Evolutionary conservation across 2,113 vertebrate genomes (phyloP).

Genomic region (Melanerpes aurifrons): DNA sequence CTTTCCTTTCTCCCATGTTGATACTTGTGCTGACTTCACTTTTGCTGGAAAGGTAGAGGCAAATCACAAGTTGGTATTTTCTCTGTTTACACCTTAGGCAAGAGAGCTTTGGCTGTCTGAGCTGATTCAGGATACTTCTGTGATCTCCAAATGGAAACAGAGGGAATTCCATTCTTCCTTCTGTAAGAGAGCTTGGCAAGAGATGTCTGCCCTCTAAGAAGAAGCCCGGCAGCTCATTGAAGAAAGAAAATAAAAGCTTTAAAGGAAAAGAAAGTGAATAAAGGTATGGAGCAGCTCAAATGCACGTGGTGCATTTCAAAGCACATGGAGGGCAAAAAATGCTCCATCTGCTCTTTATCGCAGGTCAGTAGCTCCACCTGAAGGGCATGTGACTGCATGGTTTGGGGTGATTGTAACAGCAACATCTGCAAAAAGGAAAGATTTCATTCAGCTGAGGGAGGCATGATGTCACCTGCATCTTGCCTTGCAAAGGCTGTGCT

Average conservation of each 20-base stretch:
- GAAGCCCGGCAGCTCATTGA: not conserved
- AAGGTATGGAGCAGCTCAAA: not conserved
- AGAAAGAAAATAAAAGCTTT: not conserved
- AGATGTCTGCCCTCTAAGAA: not conserved
- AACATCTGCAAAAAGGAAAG: not conserved
- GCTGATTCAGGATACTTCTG: not conserved
- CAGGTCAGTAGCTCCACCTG: not conserved
- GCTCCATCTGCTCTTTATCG: not conserved
- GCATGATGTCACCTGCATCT: accelerated
- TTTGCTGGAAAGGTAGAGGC: not conserved
- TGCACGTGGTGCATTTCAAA: not conserved
- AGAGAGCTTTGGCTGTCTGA: not conserved
- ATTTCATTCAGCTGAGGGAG: accelerated
- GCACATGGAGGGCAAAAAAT: not conserved
- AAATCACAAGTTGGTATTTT: conserved; percentile 14
- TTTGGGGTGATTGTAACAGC: not conserved
- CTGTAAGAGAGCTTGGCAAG: not conserved
- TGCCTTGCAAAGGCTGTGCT: not conserved
- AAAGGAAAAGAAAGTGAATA: not conserved
- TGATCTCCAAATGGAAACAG: not conserved
- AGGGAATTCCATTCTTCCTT: not conserved
- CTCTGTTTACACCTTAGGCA: conserved; percentile 34
- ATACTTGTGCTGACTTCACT: not conserved
- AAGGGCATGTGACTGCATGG: not conserved
- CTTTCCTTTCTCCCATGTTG: not conserved